These are phyloP conservation scores for Trachelus tabidus DNA, from an alignment of 2,888 invertebrate genomes.

Conservation along the genomic window DNA sequence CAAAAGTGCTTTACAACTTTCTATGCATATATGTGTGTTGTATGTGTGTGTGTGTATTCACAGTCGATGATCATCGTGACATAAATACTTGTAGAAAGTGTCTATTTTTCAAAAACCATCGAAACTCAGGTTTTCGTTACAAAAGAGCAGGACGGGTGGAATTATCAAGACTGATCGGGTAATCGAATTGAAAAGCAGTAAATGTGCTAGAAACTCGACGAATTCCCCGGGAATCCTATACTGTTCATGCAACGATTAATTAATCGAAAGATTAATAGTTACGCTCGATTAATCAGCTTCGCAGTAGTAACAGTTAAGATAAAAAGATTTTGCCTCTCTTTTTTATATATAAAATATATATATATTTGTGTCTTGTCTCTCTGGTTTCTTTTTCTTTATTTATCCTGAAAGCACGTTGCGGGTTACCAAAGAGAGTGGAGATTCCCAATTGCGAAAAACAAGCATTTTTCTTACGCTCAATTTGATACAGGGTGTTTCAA, in stretches of 20 bases:
- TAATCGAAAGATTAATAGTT: not conserved
- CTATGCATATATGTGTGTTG: not conserved
- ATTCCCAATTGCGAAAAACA: not conserved
- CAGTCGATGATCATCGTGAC: not conserved
- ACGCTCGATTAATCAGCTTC: not conserved
- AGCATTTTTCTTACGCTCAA: too few relatives aligned
- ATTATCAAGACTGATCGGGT: too few relatives aligned
- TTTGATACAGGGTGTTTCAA: too few relatives aligned
- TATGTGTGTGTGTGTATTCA: not conserved
- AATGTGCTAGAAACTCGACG: too few relatives aligned
- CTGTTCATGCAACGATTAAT: not conserved
- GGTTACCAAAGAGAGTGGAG: not conserved
- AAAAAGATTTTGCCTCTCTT: not conserved
- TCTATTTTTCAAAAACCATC: not conserved
- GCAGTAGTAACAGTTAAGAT: not conserved
- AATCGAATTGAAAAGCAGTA: too few relatives aligned
- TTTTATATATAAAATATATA: too few relatives aligned
- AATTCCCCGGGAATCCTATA: not conserved
- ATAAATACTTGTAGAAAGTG: not conserved
- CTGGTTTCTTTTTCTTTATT: not conserved
- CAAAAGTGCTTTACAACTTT: not conserved
- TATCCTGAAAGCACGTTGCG: not conserved
- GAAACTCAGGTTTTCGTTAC: too few relatives aligned
- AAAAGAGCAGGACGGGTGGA: too few relatives aligned
- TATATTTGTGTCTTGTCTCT: not conserved